Conservation (phyloP, 2,113 vertebrate species). For the Calonectris borealis region DNA sequence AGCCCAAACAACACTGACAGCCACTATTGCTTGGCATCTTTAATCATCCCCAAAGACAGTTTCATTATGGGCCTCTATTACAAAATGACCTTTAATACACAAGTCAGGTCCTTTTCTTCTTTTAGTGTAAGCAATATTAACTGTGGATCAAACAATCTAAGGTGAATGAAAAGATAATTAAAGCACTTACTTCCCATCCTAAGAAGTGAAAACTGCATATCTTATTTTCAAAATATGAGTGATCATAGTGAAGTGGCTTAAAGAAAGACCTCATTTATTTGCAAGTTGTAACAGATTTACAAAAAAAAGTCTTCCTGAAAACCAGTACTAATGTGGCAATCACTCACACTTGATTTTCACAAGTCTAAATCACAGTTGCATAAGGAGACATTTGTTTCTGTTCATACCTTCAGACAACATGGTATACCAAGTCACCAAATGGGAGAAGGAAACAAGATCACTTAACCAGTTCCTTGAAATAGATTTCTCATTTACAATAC, state of each 20-base stretch:
- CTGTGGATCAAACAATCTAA: not conserved
- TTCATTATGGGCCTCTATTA: conserved; percentile 10
- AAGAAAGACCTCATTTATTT: not conserved
- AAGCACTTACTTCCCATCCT: not conserved
- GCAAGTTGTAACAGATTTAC: not conserved
- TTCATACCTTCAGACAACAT: not conserved
- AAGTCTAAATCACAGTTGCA: not conserved
- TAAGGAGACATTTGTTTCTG: not conserved
- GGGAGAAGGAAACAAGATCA: not conserved
- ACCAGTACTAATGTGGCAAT: not conserved
- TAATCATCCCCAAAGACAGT: not conserved
- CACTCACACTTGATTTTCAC: not conserved
- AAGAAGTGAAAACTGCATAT: not conserved
- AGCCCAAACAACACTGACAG: not conserved
- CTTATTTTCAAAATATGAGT: not conserved
- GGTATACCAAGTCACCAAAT: not conserved
- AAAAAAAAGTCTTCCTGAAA: not conserved
- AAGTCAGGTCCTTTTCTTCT: not conserved
- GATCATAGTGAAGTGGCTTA: not conserved
- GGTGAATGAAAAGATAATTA: not conserved
- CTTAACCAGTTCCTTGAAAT: not conserved
- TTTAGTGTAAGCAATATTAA: not conserved
- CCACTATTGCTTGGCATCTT: not conserved
- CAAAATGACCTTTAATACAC: not conserved
- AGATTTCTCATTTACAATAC: not conserved